Conservation (phyloP, 2,113 vertebrate genomes). For the Calyptomena viridis region DNA sequence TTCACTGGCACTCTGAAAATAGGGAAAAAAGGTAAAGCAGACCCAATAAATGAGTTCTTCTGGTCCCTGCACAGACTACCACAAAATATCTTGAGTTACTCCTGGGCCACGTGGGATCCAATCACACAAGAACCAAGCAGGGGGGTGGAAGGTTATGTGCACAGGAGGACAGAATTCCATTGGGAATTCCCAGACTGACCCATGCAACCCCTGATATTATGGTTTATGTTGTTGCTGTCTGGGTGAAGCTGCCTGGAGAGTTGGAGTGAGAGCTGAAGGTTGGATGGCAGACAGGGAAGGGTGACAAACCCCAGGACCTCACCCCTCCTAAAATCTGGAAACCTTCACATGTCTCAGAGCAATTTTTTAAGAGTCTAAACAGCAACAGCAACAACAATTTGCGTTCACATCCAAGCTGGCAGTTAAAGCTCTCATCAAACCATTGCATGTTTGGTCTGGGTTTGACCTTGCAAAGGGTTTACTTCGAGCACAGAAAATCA, state of each 20-base stretch:
- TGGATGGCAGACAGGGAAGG: neutral
- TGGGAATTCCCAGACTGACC: neutral
- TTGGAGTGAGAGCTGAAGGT: too few species aligned
- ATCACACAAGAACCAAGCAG: fast-evolving
- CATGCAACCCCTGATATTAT: fast-evolving
- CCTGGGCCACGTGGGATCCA: neutral
- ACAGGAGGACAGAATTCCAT: neutral
- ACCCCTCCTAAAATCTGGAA: neutral
- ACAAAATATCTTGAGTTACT: neutral
- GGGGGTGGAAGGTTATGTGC: neutral
- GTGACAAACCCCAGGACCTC: neutral
- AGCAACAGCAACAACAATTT: neutral
- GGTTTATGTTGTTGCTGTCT: neutral
- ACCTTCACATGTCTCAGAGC: neutral
- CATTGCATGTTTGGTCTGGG: neutral
- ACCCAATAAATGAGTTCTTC: neutral
- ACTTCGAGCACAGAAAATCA: neutral
- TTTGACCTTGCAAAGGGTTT: neutral
- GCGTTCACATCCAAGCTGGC: neutral
- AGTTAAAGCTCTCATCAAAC: neutral
- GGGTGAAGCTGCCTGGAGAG: neutral
- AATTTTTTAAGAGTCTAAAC: neutral
- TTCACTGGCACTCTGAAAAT: neutral
- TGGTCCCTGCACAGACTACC: neutral
- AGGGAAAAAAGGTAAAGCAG: neutral